phyloP scores from a whole-genome alignment of 2,113 vertebrate genomes.

The Myrmophylax atrothorax region DNA sequence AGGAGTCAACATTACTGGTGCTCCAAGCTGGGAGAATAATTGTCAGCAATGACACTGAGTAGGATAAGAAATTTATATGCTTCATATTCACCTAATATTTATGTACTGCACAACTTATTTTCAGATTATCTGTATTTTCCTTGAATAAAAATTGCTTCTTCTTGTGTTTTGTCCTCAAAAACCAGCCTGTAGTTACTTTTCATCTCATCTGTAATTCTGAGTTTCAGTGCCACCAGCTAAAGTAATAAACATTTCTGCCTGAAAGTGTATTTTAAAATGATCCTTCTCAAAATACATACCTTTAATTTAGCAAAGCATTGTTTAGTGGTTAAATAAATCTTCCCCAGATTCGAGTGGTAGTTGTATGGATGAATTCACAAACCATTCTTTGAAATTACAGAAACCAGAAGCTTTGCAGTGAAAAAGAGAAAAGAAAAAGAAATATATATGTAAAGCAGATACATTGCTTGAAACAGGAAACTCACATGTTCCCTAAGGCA shows the following conservation, averaged over 20 bases:
- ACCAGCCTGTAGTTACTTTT: not conserved
- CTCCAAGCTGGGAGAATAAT: conserved; percentile 8
- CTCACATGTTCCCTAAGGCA: not conserved
- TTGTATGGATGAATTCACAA: not conserved
- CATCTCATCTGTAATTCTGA: conserved; percentile 29
- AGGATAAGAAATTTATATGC: not conserved
- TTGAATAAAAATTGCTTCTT: not conserved
- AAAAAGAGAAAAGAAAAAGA: not conserved
- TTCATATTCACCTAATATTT: not conserved
- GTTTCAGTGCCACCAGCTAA: conserved; percentile 21
- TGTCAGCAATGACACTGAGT: not conserved
- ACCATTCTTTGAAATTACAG: not conserved
- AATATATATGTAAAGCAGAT: conserved; percentile 15
- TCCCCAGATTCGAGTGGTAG: not conserved
- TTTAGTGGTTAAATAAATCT: conserved; percentile 16
- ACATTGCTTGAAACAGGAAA: not conserved
- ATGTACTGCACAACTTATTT: not conserved
- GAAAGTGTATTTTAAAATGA: not conserved
- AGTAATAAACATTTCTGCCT: conserved; percentile 31
- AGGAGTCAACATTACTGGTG: not conserved
- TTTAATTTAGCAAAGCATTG: conserved; percentile 21
- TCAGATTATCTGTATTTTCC: not conserved
- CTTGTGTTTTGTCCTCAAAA: not conserved
- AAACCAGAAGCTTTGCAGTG: not conserved
- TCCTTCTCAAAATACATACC: conserved; percentile 7